Conservation (phyloP, 2,888 invertebrate genomes). For the Epiblema foenella region DNA sequence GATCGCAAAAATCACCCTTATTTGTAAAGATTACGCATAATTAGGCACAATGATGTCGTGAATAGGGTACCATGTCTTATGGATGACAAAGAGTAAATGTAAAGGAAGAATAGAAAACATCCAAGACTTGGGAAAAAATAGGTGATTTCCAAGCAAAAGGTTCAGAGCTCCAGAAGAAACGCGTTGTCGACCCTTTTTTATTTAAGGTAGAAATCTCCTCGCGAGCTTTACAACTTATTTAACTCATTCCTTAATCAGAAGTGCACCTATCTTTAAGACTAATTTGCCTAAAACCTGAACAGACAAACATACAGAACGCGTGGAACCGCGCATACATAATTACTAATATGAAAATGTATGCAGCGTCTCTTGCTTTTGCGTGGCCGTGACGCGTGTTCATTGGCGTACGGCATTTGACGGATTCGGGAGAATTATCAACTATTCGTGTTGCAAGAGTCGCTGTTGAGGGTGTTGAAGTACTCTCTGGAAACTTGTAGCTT, state of each 20-base stretch:
- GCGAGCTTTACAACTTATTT: neutral
- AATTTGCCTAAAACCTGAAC: slow-evolving; percentile 28
- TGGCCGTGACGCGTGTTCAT: neutral
- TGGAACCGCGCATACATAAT: slow-evolving; percentile 41
- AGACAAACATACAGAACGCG: slow-evolving; percentile 16
- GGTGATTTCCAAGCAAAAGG: too few species aligned
- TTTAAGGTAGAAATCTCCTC: too few species aligned
- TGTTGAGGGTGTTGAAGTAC: too few species aligned
- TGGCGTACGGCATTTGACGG: slow-evolving; percentile 6
- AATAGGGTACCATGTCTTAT: neutral
- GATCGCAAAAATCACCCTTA: slow-evolving; percentile 4
- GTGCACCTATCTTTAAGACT: slow-evolving; percentile 18
- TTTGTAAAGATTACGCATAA: slow-evolving; percentile 7
- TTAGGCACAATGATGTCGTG: neutral
- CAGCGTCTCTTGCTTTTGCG: slow-evolving; percentile 43
- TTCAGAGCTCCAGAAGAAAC: too few species aligned
- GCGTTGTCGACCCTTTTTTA: too few species aligned
- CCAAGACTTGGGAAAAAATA: too few species aligned
- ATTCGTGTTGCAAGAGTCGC: too few species aligned
- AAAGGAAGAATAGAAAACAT: too few species aligned
- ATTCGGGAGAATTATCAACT: neutral
- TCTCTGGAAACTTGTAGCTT: too few species aligned
- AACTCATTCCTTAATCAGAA: neutral
- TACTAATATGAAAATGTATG: slow-evolving; percentile 49
- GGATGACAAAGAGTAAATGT: too few species aligned